Evolutionary conservation across 2,113 vertebrate genomes (phyloP).

Genomic region (Amphilophus citrinellus): DNA sequence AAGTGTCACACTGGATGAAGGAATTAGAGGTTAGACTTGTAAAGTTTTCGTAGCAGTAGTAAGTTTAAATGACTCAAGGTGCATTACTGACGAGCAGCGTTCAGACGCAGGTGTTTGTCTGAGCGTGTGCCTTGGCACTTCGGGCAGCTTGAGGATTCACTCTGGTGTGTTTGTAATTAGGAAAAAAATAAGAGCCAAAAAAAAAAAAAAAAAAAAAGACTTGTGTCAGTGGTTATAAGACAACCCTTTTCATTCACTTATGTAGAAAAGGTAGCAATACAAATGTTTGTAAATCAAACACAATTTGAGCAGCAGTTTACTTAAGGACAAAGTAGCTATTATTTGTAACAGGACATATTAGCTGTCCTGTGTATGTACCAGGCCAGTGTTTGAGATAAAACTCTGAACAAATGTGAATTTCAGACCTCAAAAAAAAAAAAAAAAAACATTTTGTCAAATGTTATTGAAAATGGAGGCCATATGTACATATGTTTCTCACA

Average conservation of each 20-base stretch:
- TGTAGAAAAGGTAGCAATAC: slow-evolving; percentile 53
- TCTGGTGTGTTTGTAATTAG: slow-evolving; percentile 54
- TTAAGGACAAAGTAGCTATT: slow-evolving; percentile 45
- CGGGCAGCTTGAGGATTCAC: slow-evolving; percentile 64
- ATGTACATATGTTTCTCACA: slow-evolving; percentile 53
- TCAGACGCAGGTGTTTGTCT: slow-evolving; percentile 55
- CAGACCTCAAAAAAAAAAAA: slow-evolving; percentile 44
- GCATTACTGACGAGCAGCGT: slow-evolving; percentile 37
- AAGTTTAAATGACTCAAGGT: slow-evolving; percentile 36
- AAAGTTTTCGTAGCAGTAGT: slow-evolving; percentile 34
- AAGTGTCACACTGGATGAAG: slow-evolving; percentile 6
- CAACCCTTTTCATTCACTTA: slow-evolving; percentile 44
- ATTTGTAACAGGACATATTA: slow-evolving; percentile 34
- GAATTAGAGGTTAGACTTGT: neutral
- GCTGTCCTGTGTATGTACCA: slow-evolving; percentile 27
- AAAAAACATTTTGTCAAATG: slow-evolving; percentile 16
- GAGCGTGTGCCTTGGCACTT: slow-evolving; percentile 74
- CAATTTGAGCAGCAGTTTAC: slow-evolving; percentile 48
- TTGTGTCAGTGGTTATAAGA: slow-evolving; percentile 59
- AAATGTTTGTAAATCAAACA: slow-evolving; percentile 45
- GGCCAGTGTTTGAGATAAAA: slow-evolving; percentile 40
- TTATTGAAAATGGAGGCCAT: slow-evolving; percentile 49
- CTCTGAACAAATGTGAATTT: slow-evolving; percentile 58
- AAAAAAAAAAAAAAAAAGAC: slow-evolving; percentile 52
- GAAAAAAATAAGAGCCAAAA: slow-evolving; percentile 31